A percentile compares a stretch with the other conserved stretches of the same genome.
These are phyloP conservation scores for Philonicus albiceps DNA, from an alignment of 2,888 invertebrate species.

Conservation along the genomic window DNA sequence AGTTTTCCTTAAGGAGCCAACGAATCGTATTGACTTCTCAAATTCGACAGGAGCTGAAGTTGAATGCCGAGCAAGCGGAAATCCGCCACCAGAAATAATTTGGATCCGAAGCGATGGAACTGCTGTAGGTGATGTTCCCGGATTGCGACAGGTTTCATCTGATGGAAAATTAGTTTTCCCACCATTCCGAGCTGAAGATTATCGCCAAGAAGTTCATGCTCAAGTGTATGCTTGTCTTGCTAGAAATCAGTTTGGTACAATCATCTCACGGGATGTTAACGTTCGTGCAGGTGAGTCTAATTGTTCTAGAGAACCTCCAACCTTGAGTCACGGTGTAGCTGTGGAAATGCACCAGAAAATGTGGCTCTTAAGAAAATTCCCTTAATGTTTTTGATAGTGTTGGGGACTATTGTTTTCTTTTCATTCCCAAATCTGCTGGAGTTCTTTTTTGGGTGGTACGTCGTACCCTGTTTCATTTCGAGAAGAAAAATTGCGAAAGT, in stretches of 20 bases:
- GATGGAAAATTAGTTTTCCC: constrained; percentile 94
- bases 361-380: neutral
- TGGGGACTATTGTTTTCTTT: neutral
- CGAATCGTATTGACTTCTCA: constrained; percentile 90
- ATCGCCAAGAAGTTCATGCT: constrained; percentile 92
- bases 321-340: constrained; percentile 43
- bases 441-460: neutral
- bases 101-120: constrained; percentile 93
- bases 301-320: constrained; percentile 54
- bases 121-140: constrained; percentile 90
- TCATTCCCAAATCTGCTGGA: neutral
- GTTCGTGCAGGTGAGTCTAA: constrained; percentile 86
- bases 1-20: constrained; percentile 90
- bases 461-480: neutral
- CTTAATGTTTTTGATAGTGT: neutral
- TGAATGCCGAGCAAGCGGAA: constrained; percentile 90
- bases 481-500: constrained; percentile 35
- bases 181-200: constrained; percentile 92
- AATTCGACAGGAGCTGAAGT: constrained; percentile 93
- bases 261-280: constrained; percentile 91
- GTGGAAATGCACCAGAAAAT: constrained; percentile 33
- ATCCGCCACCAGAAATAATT: constrained; percentile 89
- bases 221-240: constrained; percentile 94
- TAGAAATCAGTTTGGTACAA: constrained; percentile 86
- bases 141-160: constrained; percentile 83